Percentiles rank a stretch among this genome's conserved stretches.
Evolutionary conservation across 2,113 vertebrate genomes (phyloP).

Genomic region (Calonectris borealis): DNA sequence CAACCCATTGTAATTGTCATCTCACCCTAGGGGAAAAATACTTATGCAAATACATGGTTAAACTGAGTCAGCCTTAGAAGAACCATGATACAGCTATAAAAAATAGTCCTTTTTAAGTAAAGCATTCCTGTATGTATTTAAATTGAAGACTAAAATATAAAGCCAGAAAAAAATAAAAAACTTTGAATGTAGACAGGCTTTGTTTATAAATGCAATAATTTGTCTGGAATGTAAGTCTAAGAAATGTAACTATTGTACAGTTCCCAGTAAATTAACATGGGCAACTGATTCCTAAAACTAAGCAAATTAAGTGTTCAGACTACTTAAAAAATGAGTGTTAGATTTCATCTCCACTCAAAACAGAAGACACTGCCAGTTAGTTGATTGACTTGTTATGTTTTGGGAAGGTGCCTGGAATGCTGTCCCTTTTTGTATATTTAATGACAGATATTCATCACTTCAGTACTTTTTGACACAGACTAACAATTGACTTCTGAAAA

Average conservation of each 20-base stretch:
- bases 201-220: neutral
- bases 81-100: neutral
- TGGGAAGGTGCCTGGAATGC: neutral
- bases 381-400: neutral
- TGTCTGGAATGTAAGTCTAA: neutral
- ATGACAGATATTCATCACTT: neutral
- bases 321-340: neutral
- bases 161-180: neutral
- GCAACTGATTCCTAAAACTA: neutral
- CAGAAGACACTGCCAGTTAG: neutral
- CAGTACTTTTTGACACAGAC: neutral
- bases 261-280: neutral
- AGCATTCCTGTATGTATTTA: neutral
- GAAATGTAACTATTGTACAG: neutral
- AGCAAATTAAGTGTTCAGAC: neutral
- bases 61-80: neutral
- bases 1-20: neutral
- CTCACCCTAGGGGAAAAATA: neutral
- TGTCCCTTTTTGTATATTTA: neutral
- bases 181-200: neutral
- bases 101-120: neutral
- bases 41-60: rapidly evolving
- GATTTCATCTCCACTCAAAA: neutral
- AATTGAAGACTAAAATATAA: neutral
- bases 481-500: neutral